Base-by-base conservation (phyloP, 2,888 invertebrate species). In the Cosmorhoe ocellata region DNA sequence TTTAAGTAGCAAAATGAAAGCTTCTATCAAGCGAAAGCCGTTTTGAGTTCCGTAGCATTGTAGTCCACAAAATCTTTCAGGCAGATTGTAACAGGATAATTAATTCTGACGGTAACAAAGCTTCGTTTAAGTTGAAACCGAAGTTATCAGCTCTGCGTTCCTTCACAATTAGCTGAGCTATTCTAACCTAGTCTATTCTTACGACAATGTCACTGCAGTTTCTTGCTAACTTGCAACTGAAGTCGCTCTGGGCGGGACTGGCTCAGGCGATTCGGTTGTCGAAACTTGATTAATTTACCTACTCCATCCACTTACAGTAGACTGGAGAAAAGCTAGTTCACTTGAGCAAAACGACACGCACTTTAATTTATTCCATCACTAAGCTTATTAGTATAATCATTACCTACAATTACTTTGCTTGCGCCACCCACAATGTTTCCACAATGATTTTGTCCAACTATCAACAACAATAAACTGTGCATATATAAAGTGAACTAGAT, bases 201-300 rank as follows among this genome's bases (percentile, higher is more conserved):
- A 36, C 43, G 24, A 43, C 38, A 44, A 41, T 50, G 49, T 54
- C 51, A 53, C 38, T 59, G 57, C 53, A 57, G 53, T 52, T 54
- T 59, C 61, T 56, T 59, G 57, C 45, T 58, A 59, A 56, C 49
- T 61, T 56, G 56, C 57, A 54, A 44, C 41, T 40, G 47, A 40
- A 57, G 55, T 55, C 55, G 42, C 49, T 41, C 41, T 47, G 45
- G 48, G 41, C 27, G 42, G 43, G 50, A 24, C 43, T 27, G 11
- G 56, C 61, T 54, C 32, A 32, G 47, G 34, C 51, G 50, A 57
- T 59, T 56, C 55, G 50, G 51, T 58, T 61, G 59, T 61, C 59
- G 56, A 61, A 61, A 59, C 61, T 61, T 59, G 61, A 61, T 59
- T 59, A 61, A 61, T 57, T 59, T 61, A 53, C 59, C 51, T 48